Conservation (phyloP, 2,113 vertebrate genomes). For the Antechinus stuartii region DNA sequence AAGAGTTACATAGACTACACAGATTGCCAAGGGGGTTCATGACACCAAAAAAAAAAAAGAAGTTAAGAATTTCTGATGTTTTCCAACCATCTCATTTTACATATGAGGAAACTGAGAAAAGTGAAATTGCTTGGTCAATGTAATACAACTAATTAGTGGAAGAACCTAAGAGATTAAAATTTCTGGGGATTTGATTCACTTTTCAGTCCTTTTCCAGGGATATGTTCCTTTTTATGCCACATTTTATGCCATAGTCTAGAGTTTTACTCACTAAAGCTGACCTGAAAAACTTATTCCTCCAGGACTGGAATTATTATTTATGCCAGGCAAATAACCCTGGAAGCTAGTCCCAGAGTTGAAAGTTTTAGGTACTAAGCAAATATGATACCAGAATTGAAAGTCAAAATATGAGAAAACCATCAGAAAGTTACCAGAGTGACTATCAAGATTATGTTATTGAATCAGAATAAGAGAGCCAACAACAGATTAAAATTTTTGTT, state of each 20-base stretch:
- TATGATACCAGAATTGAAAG: neutral
- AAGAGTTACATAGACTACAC: neutral
- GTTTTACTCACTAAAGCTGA: neutral
- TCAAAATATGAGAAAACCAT: neutral
- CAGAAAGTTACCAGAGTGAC: neutral
- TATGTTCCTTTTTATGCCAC: neutral
- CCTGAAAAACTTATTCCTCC: neutral
- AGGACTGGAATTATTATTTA: neutral
- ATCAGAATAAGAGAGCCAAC: neutral
- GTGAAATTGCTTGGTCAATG: neutral
- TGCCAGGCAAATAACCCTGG: neutral
- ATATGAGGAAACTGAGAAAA: neutral
- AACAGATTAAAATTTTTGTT: no score
- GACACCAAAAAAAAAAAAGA: neutral
- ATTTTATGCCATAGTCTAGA: neutral
- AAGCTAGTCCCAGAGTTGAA: neutral
- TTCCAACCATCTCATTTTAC: neutral
- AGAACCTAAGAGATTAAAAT: neutral
- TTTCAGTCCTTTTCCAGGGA: neutral
- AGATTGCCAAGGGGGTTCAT: neutral
- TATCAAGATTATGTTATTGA: neutral
- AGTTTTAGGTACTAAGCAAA: neutral
- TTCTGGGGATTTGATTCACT: neutral
- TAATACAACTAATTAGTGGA: neutral
- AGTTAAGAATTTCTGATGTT: neutral